These are phyloP conservation scores for Lethenteron reissneri DNA, from an alignment of 2,113 vertebrate genomes.

Conservation along the genomic window DNA sequence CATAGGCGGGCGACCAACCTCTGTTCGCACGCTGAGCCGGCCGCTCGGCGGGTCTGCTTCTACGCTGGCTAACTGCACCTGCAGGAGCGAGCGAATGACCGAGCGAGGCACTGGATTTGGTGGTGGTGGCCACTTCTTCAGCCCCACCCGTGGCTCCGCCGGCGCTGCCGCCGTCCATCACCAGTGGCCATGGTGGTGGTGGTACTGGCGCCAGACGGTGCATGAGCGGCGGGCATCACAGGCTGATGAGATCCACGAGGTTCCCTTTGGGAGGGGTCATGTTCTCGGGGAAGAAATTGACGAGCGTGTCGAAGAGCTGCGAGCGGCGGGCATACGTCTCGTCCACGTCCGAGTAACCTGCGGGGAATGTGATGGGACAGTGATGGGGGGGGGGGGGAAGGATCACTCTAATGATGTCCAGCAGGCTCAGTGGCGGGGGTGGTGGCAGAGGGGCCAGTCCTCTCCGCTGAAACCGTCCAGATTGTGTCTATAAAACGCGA, in stretches of 20 bases:
- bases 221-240: constrained; percentile 23
- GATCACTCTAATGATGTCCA: too few species aligned
- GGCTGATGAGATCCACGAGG: constrained; percentile 88
- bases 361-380: constrained; percentile 3
- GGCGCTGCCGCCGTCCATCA: not conserved
- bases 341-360: constrained; percentile 89
- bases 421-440: too few species aligned
- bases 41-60: too few species aligned
- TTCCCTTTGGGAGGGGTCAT: constrained; percentile 98
- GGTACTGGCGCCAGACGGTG: not conserved
- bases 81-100: not conserved
- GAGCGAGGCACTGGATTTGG: not conserved
- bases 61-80: too few species aligned
- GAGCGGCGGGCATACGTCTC: constrained; percentile 90
- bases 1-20: too few species aligned
- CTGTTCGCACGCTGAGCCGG: too few species aligned
- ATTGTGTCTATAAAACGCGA: too few species aligned
- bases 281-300: constrained; percentile 97
- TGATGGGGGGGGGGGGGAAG: too few species aligned
- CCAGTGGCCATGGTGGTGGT: not conserved
- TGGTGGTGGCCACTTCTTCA: not conserved
- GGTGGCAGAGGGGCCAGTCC: too few species aligned
- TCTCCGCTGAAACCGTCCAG: too few species aligned
- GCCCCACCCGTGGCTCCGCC: not conserved
- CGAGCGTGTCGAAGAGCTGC: constrained; percentile 84